Evolutionary conservation across 2,888 invertebrate species (phyloP).

Genomic region (Lithophane ornitopus): DNA sequence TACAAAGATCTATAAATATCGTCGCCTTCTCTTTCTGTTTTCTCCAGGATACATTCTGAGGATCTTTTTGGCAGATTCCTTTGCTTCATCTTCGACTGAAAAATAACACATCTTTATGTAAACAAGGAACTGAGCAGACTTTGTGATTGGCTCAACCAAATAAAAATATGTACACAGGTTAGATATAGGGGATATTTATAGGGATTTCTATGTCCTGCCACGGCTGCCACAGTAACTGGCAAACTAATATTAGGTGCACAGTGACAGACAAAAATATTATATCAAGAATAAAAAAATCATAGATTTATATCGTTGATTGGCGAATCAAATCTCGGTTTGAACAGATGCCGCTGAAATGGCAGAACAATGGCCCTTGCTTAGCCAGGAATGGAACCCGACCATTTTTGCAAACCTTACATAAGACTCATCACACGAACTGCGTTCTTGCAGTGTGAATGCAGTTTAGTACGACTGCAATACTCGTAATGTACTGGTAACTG

Average conservation of each 20-base stretch:
- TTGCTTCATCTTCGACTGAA: constrained; percentile 77
- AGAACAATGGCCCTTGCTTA: neutral
- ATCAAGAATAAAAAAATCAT: neutral
- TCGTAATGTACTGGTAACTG: too few species aligned
- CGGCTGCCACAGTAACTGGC: neutral
- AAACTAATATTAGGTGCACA: too few species aligned
- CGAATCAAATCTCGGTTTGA: neutral
- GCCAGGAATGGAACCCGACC: neutral
- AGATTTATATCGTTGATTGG: neutral
- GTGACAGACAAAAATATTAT: neutral
- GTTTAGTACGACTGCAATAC: too few species aligned
- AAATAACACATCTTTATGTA: constrained; percentile 25
- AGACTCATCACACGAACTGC: too few species aligned
- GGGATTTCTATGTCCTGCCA: neutral
- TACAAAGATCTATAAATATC: constrained; percentile 35
- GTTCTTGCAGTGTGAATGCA: too few species aligned
- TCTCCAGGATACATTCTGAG: constrained; percentile 74
- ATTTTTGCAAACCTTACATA: neutral
- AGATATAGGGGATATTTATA: neutral
- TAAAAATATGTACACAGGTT: neutral
- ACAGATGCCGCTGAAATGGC: neutral
- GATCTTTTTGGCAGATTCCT: constrained; percentile 71
- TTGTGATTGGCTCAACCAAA: neutral
- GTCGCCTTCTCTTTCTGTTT: constrained; percentile 70
- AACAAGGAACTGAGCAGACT: neutral